Evolutionary conservation across 2,888 invertebrate genomes (phyloP).

Genomic region (Caenorhabditis plicata): DNA sequence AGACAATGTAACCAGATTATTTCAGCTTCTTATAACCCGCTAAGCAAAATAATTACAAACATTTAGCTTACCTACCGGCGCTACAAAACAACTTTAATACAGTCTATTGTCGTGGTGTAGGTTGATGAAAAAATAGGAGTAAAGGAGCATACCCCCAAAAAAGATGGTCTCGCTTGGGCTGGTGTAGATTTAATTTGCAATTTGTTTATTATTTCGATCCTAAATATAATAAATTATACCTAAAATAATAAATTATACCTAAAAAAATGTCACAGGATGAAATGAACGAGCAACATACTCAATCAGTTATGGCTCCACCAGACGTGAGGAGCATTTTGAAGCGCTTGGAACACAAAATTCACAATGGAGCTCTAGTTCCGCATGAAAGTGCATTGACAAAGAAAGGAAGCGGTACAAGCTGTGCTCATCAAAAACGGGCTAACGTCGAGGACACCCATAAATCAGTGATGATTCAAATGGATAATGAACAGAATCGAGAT

Average conservation of each 20-base stretch:
- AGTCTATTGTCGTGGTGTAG: too few species aligned
- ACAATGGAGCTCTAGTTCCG: background rate
- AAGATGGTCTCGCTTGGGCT: too few species aligned
- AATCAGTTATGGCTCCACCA: constrained; percentile 22
- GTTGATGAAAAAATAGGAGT: too few species aligned
- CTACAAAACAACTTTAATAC: too few species aligned
- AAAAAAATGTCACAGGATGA: constrained; percentile 6
- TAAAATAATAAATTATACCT: background rate
- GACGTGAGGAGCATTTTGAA: constrained; percentile 25
- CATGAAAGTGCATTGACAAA: constrained; percentile 18
- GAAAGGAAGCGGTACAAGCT: constrained; percentile 4
- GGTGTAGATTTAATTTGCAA: too few species aligned
- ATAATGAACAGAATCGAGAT: constrained; percentile 18
- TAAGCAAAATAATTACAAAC: too few species aligned
- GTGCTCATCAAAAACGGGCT: constrained; percentile 4
- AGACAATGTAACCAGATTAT: too few species aligned
- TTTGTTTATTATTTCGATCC: too few species aligned
- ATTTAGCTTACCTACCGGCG: too few species aligned
- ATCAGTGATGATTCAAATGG: constrained; percentile 32
- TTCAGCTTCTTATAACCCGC: too few species aligned
- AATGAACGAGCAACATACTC: constrained; percentile 25
- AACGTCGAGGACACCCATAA: constrained; percentile 25
- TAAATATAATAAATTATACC: too few species aligned
- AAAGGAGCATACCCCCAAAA: too few species aligned
- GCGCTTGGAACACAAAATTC: constrained; percentile 15